Base-by-base conservation (phyloP, 2,888 invertebrate species). In the Eristalis arbustorum region DNA sequence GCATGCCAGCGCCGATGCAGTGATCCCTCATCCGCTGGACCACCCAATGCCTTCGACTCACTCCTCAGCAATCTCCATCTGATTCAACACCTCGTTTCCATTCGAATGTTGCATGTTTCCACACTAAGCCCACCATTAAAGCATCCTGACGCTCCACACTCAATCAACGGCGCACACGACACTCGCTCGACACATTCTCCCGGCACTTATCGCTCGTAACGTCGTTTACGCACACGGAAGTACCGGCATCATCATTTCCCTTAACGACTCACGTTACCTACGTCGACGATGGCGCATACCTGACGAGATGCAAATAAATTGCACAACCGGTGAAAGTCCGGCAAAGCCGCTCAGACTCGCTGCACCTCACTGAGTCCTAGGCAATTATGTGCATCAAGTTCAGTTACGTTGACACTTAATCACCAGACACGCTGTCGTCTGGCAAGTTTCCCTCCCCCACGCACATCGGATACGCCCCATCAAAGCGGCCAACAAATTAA, bases 301-400 rank as follows among this genome's bases (percentile, higher is more conserved):
- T 49, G 49, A 18, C n/a, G 18, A 18, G 18, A 49, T 49, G 49
- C 49, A 49, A 49, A 49, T 49, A 49, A 49, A 49, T 49, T 49
- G 49, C 49, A 49, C 18, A 18, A 49, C 8, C 18, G 49, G 49
- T 49, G 49, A 49, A 49, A 49, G 49, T n/a, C 18, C 8, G 49
- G 49, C 37, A 37, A 37, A 11, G 11, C 37, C 49, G 18, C 18
- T n/a, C n/a, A n/a, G 5, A n/a, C n/a, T 18, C 18, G 49, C 8
- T 49, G 49, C 25, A 42, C 14, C 25, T 66, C 40, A 77, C 56
- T 69, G 34, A 62, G 31, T 42, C 42, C n/a, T 14, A 23, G n/a
- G 42, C 59, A 56, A 69, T 68, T 69, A 76, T 40, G 31, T 31
- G 67, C 67, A 67, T 34, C 37, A 68, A 62, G 14, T 69, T 69